phyloP scores from a whole-genome alignment of 2,888 invertebrate genomes.

The Axea sp. region DNA sequence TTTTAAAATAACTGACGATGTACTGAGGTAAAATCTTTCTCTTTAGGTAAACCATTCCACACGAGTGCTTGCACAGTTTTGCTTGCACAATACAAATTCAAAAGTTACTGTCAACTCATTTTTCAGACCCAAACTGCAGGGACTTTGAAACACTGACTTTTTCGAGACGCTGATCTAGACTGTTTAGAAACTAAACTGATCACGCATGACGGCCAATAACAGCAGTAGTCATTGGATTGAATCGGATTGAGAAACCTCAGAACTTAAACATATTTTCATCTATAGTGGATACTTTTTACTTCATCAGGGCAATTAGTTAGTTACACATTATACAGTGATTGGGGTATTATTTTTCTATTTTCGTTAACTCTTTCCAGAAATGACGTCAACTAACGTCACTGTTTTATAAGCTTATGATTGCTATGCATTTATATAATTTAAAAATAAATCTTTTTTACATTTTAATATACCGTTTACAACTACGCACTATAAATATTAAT shows the following conservation, averaged over 20 bases:
- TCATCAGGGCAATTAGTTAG: slow-evolving; percentile 42
- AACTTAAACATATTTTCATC: slow-evolving; percentile 66
- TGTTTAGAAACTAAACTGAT: slow-evolving; percentile 34
- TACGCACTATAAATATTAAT: too few relatives aligned
- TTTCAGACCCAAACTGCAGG: too few relatives aligned
- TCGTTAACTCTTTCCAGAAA: neutral
- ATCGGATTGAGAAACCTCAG: slow-evolving; percentile 75
- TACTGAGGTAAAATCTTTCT: slow-evolving; percentile 82
- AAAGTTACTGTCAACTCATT: slow-evolving; percentile 4
- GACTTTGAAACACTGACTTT: too few relatives aligned
- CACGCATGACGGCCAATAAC: slow-evolving; percentile 48
- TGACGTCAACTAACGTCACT: slow-evolving; percentile 1
- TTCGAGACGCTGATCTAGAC: slow-evolving; percentile 4
- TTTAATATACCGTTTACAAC: too few relatives aligned
- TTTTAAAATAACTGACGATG: slow-evolving; percentile 82
- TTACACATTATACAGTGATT: slow-evolving; percentile 27
- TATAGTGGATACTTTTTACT: slow-evolving; percentile 59
- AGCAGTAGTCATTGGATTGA: slow-evolving; percentile 64
- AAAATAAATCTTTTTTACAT: too few relatives aligned
- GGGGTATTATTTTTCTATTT: slow-evolving; percentile 15
- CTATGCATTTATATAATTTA: neutral
- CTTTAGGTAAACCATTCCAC: slow-evolving; percentile 72
- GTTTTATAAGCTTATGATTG: slow-evolving; percentile 6
- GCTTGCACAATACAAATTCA: too few relatives aligned
- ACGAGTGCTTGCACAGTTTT: too few relatives aligned